These are phyloP conservation scores for Lydus trimaculatus DNA, from an alignment of 2,888 invertebrate genomes.

Conservation along the genomic window DNA sequence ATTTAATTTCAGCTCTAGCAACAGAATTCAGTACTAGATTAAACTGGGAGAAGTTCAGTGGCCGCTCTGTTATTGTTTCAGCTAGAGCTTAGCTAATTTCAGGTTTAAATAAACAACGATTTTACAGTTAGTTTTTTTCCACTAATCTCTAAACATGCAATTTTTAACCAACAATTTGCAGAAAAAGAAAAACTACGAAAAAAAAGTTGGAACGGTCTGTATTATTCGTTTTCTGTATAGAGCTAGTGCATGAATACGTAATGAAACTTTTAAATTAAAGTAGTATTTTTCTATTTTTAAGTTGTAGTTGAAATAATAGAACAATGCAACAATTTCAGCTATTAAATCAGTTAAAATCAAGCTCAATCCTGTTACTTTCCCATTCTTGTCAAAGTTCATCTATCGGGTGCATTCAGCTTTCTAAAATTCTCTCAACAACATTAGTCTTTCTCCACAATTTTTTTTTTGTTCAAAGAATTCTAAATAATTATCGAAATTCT, in stretches of 20 bases:
- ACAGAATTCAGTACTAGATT: slow-evolving; percentile 15
- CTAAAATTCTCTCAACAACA: slow-evolving; percentile 32
- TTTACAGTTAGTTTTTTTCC: background rate
- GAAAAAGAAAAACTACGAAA: no score
- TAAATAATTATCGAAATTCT: no score
- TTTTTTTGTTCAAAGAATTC: background rate
- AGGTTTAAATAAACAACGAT: slow-evolving; percentile 23
- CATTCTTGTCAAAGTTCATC: slow-evolving; percentile 32
- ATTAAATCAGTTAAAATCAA: slow-evolving; percentile 23
- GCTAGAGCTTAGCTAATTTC: slow-evolving; percentile 17
- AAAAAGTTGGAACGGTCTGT: no score
- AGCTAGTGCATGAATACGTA: no score
- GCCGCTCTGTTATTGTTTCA: slow-evolving; percentile 47
- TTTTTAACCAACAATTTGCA: no score
- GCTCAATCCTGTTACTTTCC: slow-evolving; percentile 36
- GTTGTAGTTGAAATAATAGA: background rate
- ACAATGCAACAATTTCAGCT: background rate
- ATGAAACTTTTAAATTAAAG: no score
- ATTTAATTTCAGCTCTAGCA: slow-evolving; percentile 26
- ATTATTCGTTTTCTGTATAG: no score
- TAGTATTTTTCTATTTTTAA: background rate
- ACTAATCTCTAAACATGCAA: no score
- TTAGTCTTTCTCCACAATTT: background rate
- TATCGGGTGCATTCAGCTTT: slow-evolving; percentile 35
- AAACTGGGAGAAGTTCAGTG: slow-evolving; percentile 38